These are phyloP conservation scores for Pseudotriccus pelzelni DNA, from an alignment of 2,797 vertebrate genomes.

Conservation along the genomic window DNA sequence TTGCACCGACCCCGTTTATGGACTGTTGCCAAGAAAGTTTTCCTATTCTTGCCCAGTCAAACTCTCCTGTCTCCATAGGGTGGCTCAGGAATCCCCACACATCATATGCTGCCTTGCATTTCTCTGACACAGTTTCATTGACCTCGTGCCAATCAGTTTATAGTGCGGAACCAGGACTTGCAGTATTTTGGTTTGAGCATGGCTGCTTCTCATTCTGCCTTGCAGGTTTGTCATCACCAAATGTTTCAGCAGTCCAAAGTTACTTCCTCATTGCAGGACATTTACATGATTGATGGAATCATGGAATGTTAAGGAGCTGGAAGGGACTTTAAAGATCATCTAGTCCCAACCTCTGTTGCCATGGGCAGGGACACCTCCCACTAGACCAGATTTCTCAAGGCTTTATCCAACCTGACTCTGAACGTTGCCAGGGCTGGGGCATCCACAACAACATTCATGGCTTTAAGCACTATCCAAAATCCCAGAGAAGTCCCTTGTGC, in stretches of 20 bases:
- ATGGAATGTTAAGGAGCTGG: background rate
- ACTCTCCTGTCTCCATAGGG: rapidly evolving
- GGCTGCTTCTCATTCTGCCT: background rate
- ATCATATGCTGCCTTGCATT: background rate
- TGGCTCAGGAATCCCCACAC: background rate
- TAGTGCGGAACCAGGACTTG: background rate
- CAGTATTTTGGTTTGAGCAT: background rate
- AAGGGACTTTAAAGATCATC: background rate
- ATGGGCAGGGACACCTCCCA: background rate
- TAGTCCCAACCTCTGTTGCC: background rate
- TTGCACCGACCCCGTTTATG: background rate
- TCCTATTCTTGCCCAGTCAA: background rate
- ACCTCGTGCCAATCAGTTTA: background rate
- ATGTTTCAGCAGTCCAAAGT: background rate
- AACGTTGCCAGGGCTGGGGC: background rate
- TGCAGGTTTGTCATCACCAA: background rate
- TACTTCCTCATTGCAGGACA: background rate
- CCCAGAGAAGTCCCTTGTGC: background rate
- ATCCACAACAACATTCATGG: background rate
- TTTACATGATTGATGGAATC: background rate
- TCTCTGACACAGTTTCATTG: background rate
- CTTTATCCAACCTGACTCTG: background rate
- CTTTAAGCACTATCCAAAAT: background rate
- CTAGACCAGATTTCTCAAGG: background rate
- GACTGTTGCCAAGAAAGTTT: background rate